These are phyloP conservation scores for Takifugu rubripes DNA, from an alignment of 2,797 vertebrate genomes.

Conservation along the genomic window DNA sequence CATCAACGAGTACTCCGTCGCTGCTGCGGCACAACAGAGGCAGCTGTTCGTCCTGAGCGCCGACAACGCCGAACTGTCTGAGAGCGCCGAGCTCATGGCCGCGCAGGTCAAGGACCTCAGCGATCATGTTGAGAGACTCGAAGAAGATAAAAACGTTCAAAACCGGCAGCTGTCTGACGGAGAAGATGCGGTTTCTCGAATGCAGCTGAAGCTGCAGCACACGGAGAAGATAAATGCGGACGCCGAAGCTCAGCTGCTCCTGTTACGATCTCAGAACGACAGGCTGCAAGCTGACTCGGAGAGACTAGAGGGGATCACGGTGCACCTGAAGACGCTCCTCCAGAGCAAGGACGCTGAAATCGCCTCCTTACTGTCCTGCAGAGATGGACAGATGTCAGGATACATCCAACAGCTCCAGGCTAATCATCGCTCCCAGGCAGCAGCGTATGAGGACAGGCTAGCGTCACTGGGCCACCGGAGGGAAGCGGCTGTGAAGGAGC, in stretches of 20 bases:
- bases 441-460: constrained; percentile 77
- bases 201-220: constrained; percentile 65
- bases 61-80: constrained; percentile 69
- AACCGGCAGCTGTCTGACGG: constrained; percentile 66
- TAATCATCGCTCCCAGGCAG: constrained; percentile 73
- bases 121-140: constrained; percentile 59
- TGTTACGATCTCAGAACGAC: constrained; percentile 68
- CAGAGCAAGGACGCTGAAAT: constrained; percentile 85
- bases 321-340: constrained; percentile 82
- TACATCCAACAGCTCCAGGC: constrained; percentile 81
- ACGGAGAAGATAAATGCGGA: constrained; percentile 63
- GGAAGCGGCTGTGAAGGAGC: constrained; percentile 67
- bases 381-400: constrained; percentile 80
- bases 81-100: constrained; percentile 65
- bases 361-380: constrained; percentile 81
- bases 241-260: constrained; percentile 70
- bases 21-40: constrained; percentile 68
- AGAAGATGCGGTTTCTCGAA: constrained; percentile 61
- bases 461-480: constrained; percentile 65
- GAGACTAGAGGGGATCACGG: constrained; percentile 79
- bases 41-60: constrained; percentile 77
- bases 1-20: constrained; percentile 73
- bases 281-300: constrained; percentile 70
- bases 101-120: constrained; percentile 67
- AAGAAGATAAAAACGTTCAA: constrained; percentile 69